phyloP scores from a whole-genome alignment of 2,797 vertebrate species.

The Sebastes dallii region DNA sequence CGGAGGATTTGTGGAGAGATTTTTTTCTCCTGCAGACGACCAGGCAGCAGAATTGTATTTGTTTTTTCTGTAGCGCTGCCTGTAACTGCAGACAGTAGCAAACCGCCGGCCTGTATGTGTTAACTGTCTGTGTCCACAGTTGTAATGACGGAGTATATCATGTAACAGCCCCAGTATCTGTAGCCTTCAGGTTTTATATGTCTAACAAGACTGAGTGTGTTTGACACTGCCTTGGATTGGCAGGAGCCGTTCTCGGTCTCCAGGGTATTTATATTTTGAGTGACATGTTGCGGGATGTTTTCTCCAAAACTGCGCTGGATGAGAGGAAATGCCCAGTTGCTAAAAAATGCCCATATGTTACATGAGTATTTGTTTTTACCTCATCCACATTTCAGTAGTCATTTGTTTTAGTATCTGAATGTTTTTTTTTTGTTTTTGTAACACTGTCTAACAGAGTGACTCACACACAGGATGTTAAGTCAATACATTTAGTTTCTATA shows the following conservation, averaged over 20 bases:
- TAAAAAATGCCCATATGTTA: neutral
- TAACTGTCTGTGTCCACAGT: constrained; percentile 53
- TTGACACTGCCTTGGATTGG: constrained; percentile 37
- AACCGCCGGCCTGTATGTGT: constrained; percentile 52
- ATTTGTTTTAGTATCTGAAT: neutral
- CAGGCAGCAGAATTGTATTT: constrained; percentile 57
- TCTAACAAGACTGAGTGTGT: constrained; percentile 36
- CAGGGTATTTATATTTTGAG: constrained; percentile 19
- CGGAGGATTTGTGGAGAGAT: constrained; percentile 75
- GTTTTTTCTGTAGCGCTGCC: constrained; percentile 51
- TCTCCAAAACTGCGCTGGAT: neutral
- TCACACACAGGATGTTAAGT: neutral
- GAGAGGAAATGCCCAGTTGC: neutral
- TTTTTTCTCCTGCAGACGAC: constrained; percentile 71
- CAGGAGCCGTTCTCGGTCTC: constrained; percentile 11
- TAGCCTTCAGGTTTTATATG: constrained; percentile 26
- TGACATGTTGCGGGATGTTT: constrained; percentile 16
- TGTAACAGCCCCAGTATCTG: constrained; percentile 39
- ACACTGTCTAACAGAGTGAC: neutral
- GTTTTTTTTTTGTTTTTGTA: neutral
- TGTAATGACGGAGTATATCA: constrained; percentile 45
- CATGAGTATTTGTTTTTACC: neutral
- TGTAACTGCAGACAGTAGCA: constrained; percentile 75
- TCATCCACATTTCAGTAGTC: neutral
- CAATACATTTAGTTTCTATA: neutral